phyloP scores from a whole-genome alignment of 1,140 invertebrate species.

The Zelostemma sp. region DNA sequence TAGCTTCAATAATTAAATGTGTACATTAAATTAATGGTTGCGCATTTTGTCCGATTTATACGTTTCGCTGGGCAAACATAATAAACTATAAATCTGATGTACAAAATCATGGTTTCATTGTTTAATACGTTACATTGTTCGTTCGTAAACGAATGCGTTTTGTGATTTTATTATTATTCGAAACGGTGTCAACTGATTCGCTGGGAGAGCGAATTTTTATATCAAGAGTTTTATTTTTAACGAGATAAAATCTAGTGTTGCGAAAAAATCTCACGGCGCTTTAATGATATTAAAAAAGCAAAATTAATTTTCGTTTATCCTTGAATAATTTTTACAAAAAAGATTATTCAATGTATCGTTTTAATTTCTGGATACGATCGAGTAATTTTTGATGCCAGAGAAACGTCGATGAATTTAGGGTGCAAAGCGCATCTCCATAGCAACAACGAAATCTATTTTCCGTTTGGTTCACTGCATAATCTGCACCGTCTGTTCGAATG shows the following conservation, averaged over 20 bases:
- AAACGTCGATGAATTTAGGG: slow-evolving; percentile 61
- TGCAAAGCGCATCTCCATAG: slow-evolving; percentile 56
- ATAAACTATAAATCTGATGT: slow-evolving; percentile 14
- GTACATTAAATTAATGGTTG: slow-evolving; percentile 34
- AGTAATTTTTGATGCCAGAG: slow-evolving; percentile 45
- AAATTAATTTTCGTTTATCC: no score
- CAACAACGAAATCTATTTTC: slow-evolving; percentile 63
- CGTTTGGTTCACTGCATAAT: slow-evolving; percentile 51
- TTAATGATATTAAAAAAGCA: no score
- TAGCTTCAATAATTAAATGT: slow-evolving; percentile 39
- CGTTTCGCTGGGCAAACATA: slow-evolving; percentile 13
- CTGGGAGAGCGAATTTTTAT: no score
- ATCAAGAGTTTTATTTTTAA: no score
- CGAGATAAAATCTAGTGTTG: no score
- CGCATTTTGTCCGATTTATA: slow-evolving; percentile 30
- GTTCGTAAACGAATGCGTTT: no score
- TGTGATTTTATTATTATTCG: no score
- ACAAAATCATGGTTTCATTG: slow-evolving; percentile 19
- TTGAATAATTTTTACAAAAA: slow-evolving; percentile 4
- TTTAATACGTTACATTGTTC: background rate
- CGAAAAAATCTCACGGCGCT: no score
- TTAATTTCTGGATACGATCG: slow-evolving; percentile 24
- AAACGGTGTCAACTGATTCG: no score
- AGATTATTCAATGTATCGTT: slow-evolving; percentile 26
- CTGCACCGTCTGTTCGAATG: slow-evolving; percentile 34